A percentile compares a stretch with the other conserved stretches of the same genome.
phyloP scores from a whole-genome alignment of 2,888 invertebrate genomes.

The Rambutsinella grinnellia region DNA sequence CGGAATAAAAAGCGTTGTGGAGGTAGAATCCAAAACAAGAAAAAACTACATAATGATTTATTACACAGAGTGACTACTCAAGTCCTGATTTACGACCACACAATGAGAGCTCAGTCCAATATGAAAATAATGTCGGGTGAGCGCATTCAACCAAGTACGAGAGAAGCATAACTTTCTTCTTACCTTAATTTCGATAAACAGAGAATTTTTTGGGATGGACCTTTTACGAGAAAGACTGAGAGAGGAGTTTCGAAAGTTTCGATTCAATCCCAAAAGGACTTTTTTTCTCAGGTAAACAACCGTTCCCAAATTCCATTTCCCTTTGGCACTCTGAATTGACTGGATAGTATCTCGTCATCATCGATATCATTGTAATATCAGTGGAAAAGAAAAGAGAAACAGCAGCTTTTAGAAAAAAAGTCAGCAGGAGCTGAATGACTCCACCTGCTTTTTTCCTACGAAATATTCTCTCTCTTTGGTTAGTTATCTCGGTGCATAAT shows the following conservation, averaged over 20 bases:
- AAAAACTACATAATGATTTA: conserved; percentile 62
- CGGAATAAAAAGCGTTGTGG: conserved; percentile 15
- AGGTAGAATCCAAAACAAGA: conserved; percentile 44
- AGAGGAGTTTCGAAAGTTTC: too few species aligned
- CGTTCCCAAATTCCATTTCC: conserved; percentile 2
- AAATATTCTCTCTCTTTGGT: conserved; percentile 20
- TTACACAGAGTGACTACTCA: conserved; percentile 58
- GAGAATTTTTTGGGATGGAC: too few species aligned
- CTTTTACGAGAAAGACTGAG: too few species aligned
- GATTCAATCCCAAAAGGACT: too few species aligned
- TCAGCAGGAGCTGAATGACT: conserved; percentile 47
- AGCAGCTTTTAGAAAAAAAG: conserved; percentile 21
- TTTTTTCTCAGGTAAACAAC: conserved; percentile 16
- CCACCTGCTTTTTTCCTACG: conserved; percentile 50
- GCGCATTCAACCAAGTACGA: conserved; percentile 3
- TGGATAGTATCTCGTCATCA: conserved; percentile 21
- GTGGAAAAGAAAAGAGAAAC: too few species aligned
- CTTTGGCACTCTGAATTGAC: too few species aligned
- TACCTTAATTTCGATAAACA: too few species aligned
- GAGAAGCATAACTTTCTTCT: too few species aligned
- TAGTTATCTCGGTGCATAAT: not conserved
- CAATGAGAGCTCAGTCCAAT: conserved; percentile 58
- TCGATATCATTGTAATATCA: conserved; percentile 45
- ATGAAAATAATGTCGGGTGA: too few species aligned
- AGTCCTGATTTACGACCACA: conserved; percentile 66